Conservation (phyloP, 2,888 invertebrate species). For the Chrysina gloriosa region DNA sequence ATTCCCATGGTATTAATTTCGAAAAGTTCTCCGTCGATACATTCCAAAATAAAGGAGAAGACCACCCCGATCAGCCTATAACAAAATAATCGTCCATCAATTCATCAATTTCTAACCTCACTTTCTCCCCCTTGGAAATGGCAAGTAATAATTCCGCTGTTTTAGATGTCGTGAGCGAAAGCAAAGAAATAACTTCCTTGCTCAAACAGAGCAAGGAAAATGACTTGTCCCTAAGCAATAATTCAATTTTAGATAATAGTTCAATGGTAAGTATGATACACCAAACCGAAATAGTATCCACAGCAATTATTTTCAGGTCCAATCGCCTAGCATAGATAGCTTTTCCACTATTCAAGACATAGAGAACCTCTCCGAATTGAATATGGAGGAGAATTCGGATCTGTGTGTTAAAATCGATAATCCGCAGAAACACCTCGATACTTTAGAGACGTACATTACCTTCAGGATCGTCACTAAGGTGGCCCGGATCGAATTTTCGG, state of each 20-base stretch:
- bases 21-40: background rate
- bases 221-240: conserved; percentile 59
- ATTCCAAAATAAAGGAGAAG: background rate
- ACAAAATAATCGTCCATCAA: background rate
- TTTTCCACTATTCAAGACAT: conserved; percentile 72
- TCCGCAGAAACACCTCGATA: conserved; percentile 78
- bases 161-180: conserved; percentile 64
- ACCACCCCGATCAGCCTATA: background rate
- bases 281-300: background rate
- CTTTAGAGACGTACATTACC: conserved; percentile 78
- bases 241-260: conserved; percentile 58
- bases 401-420: conserved; percentile 76
- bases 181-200: conserved; percentile 60
- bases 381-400: conserved; percentile 69
- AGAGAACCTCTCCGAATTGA: conserved; percentile 68
- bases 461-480: conserved; percentile 77
- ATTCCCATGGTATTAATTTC: too few species aligned
- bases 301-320: conserved; percentile 62
- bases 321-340: conserved; percentile 71
- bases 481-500: conserved; percentile 72
- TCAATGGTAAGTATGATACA: conserved; percentile 56
- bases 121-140: conserved; percentile 35
- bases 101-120: background rate
- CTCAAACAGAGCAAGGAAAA: conserved; percentile 59
- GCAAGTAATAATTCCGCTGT: conserved; percentile 61